Percentiles rank a stretch among this genome's conserved stretches.
phyloP scores from a whole-genome alignment of 92 coral and sea anemone species.

The Epizoanthus illoricatus region DNA sequence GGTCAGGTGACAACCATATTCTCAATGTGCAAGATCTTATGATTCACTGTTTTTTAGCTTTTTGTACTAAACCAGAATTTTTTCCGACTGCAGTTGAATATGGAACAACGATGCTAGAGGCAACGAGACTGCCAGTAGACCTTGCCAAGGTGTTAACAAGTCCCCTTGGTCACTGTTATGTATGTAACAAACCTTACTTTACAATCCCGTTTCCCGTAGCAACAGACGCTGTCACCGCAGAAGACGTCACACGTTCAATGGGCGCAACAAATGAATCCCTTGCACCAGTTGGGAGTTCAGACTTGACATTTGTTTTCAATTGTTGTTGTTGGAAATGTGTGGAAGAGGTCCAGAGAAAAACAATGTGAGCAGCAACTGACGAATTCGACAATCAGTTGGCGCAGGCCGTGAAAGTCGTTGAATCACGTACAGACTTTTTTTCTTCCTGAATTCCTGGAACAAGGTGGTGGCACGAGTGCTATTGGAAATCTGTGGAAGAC shows the following conservation, averaged over 20 bases:
- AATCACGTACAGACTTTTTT: too few species aligned
- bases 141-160: constrained; percentile 32
- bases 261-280: not conserved
- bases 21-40: not conserved
- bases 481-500: not conserved
- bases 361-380: not conserved
- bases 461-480: not conserved
- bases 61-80: not conserved
- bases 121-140: constrained; percentile 42
- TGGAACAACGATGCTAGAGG: not conserved
- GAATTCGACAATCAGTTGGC: too few species aligned
- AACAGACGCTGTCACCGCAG: constrained; percentile 40
- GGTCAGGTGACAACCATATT: too few species aligned
- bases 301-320: constrained; percentile 10
- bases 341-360: not conserved
- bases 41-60: not conserved
- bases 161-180: constrained; percentile 66
- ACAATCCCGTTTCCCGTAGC: constrained; percentile 41
- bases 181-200: constrained; percentile 58
- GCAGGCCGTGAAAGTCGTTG: too few species aligned
- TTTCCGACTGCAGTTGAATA: not conserved
- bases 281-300: not conserved
- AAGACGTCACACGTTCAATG: not conserved
- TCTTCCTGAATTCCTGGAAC: too few species aligned
- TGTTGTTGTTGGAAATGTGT: constrained; percentile 28